phyloP scores from a whole-genome alignment of 2,888 invertebrate species.

The Neoaliturus tenellus region DNA sequence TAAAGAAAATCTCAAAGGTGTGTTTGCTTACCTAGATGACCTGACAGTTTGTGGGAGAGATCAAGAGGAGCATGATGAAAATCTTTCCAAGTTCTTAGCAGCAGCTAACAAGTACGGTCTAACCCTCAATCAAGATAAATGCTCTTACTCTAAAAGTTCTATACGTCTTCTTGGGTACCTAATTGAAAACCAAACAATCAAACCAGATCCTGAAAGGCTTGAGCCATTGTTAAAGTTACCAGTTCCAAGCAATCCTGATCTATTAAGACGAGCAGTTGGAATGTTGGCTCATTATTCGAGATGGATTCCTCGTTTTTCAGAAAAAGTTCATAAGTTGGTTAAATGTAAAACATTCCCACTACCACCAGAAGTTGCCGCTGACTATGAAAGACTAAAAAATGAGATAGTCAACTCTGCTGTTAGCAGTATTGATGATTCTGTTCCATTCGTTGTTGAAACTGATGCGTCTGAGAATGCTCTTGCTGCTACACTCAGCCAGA shows the following conservation, averaged over 20 bases:
- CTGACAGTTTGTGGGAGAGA: conserved; percentile 32
- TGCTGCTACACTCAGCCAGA: conserved; percentile 13
- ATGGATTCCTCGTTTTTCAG: not conserved
- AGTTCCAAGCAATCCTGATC: not conserved
- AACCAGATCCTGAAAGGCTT: not conserved
- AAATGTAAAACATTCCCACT: conserved; percentile 11
- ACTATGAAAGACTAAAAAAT: not conserved
- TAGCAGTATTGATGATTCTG: not conserved
- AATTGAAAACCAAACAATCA: not conserved
- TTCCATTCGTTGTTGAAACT: not conserved
- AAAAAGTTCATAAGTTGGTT: not conserved
- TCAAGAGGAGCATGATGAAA: conserved; percentile 29
- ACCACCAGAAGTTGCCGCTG: not conserved
- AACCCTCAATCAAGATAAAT: conserved; percentile 48
- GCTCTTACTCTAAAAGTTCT: conserved; percentile 10
- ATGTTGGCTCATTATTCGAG: not conserved
- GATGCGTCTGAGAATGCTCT: not conserved
- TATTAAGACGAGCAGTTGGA: not conserved
- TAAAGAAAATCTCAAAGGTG: conserved; percentile 34
- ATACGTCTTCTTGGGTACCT: not conserved
- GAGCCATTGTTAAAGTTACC: not conserved
- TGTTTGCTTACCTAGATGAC: too few relatives aligned
- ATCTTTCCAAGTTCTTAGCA: not conserved
- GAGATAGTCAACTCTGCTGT: not conserved
- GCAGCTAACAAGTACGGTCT: conserved; percentile 54